A percentile compares a stretch with the other conserved stretches of the same genome.
phyloP scores from a whole-genome alignment of 2,797 vertebrate genomes.

The Salarias fasciatus region DNA sequence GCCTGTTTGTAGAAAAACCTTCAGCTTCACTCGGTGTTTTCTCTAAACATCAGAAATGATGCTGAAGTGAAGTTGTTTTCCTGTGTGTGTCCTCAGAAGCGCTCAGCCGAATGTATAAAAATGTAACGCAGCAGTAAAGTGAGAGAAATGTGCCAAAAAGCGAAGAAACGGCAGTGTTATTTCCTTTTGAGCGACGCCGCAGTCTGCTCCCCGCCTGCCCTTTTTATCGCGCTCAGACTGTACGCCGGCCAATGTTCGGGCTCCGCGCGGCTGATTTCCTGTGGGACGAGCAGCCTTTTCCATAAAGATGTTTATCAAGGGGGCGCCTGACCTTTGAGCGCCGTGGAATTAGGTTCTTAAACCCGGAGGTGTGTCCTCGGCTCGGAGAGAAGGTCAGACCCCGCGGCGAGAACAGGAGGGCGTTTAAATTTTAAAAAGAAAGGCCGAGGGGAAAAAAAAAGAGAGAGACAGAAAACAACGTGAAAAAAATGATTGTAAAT shows the following conservation, averaged over 20 bases:
- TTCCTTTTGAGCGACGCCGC: conserved; percentile 30
- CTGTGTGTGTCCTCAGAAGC: neutral
- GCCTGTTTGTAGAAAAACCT: no score
- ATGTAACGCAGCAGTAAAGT: conserved; percentile 21
- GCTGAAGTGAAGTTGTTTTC: no score
- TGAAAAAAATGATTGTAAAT: no score
- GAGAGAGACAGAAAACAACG: no score
- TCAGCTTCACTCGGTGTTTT: no score
- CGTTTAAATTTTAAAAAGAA: no score
- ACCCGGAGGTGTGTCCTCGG: conserved; percentile 52
- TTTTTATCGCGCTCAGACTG: conserved; percentile 10
- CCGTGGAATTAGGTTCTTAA: conserved; percentile 47
- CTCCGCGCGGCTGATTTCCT: conserved; percentile 54
- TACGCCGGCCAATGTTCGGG: conserved; percentile 1
- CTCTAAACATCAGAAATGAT: no score
- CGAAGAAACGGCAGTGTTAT: conserved; percentile 43
- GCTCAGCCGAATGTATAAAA: conserved; percentile 43
- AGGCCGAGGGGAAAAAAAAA: no score
- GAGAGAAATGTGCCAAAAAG: conserved; percentile 54
- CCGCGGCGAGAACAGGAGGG: conserved; percentile 11
- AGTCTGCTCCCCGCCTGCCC: neutral
- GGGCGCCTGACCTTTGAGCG: conserved; percentile 63
- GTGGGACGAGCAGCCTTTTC: conserved; percentile 44
- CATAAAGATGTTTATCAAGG: conserved; percentile 56
- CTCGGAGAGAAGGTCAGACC: conserved; percentile 58